phyloP scores from a whole-genome alignment of 2,113 vertebrate genomes.

The Scopus umbretta region DNA sequence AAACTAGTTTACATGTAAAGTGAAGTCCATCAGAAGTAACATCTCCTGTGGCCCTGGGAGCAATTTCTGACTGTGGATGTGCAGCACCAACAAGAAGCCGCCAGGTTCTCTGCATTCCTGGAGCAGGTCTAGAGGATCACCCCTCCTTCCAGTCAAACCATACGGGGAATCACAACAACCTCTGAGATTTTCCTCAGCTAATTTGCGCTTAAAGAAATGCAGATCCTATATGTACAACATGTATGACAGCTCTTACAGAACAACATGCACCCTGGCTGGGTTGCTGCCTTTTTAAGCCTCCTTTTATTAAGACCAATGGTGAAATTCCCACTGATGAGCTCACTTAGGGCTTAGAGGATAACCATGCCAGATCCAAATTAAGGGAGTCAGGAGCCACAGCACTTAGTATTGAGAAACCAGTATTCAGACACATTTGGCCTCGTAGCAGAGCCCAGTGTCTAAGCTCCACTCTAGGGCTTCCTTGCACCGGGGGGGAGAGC shows the following conservation, averaged over 20 bases:
- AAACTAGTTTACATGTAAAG: background rate
- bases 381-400: background rate
- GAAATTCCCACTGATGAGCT: background rate
- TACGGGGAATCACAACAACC: background rate
- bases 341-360: background rate
- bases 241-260: background rate
- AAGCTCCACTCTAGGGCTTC: background rate
- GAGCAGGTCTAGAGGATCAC: background rate
- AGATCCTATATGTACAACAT: fast-evolving
- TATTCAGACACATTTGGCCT: background rate
- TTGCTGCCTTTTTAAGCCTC: background rate
- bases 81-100: background rate
- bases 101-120: background rate
- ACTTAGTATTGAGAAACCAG: background rate
- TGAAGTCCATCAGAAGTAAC: background rate
- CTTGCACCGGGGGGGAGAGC: background rate
- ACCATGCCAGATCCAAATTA: background rate
- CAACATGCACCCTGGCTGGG: background rate
- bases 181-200: background rate
- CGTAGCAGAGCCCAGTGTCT: background rate
- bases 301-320: background rate
- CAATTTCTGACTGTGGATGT: background rate
- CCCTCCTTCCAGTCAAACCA: background rate
- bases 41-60: background rate
- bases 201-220: background rate